These are phyloP conservation scores for Epicampocera succincta DNA, from an alignment of 2,888 invertebrate species.

Conservation along the genomic window DNA sequence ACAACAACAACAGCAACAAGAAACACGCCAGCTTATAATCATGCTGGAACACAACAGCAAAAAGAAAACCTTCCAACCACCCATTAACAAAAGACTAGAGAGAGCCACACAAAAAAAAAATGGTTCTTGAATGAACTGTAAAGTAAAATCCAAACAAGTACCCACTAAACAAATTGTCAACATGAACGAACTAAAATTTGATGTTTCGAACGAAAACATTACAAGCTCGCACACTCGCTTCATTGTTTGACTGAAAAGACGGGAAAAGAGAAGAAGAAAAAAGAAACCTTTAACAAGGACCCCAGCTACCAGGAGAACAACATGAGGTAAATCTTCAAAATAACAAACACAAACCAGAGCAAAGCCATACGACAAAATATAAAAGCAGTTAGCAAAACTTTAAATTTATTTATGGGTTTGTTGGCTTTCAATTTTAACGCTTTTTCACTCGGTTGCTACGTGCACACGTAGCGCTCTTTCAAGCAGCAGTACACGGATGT, in stretches of 20 bases:
- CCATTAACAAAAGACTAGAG: conserved; percentile 1
- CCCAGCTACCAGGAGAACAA: conserved; percentile 23
- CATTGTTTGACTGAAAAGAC: neutral
- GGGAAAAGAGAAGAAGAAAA: neutral
- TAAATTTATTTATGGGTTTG: conserved; percentile 41
- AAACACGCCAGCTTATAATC: neutral
- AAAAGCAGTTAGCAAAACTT: conserved; percentile 45
- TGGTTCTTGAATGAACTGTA: conserved; percentile 41
- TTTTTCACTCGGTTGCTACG: neutral
- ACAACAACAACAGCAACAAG: too few relatives aligned
- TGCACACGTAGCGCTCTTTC: neutral
- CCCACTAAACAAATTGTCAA: conserved; percentile 65
- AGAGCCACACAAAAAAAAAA: too few relatives aligned
- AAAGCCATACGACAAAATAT: conserved; percentile 28
- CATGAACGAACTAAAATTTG: conserved; percentile 58
- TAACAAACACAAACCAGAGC: conserved; percentile 25
- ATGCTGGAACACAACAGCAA: neutral
- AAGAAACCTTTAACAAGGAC: conserved; percentile 13
- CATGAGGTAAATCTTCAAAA: conserved; percentile 52
- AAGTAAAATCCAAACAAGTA: conserved; percentile 49
- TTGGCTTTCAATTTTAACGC: conserved; percentile 25
- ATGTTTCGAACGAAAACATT: conserved; percentile 36
- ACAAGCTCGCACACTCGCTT: neutral
- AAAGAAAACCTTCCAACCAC: conserved; percentile 11
- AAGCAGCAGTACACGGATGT: conserved; percentile 31